A percentile compares a stretch with the other conserved stretches of the same genome.
Evolutionary conservation across 1,140 invertebrate genomes (phyloP).

Genomic region (Drosophila triauraria): DNA sequence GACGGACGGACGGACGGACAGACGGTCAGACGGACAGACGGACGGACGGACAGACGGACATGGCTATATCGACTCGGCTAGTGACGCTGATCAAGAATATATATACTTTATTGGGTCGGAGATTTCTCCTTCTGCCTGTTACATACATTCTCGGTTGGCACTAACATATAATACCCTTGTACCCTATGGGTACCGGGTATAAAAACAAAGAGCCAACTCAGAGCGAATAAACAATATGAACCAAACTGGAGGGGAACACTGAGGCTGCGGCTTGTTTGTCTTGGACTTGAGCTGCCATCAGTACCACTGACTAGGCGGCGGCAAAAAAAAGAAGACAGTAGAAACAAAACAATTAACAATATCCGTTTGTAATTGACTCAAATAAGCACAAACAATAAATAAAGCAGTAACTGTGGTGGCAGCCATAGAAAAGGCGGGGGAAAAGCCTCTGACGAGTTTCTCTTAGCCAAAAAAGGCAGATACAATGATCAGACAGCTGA

Average conservation of each 20-base stretch:
- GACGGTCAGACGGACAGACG: no score
- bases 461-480: constrained; percentile 6
- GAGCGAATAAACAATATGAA: constrained; percentile 68
- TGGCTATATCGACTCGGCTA: no score
- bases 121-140: no score
- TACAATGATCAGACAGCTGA: not conserved
- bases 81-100: no score
- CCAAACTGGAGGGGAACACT: constrained; percentile 38
- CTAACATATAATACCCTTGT: no score
- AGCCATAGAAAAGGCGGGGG: constrained; percentile 10
- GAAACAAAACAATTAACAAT: constrained; percentile 78
- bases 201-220: constrained; percentile 53
- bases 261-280: constrained; percentile 64
- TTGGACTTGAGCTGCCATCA: constrained; percentile 55
- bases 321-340: constrained; percentile 10
- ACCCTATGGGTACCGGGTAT: no score
- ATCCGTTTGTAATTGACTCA: constrained; percentile 81
- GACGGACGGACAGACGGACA: no score
- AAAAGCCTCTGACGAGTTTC: constrained; percentile 52
- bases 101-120: no score
- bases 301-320: constrained; percentile 20
- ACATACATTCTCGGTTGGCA: no score
- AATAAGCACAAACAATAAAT: constrained; percentile 81
- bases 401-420: constrained; percentile 68
- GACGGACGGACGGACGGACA: no score